A percentile compares a stretch with the other conserved stretches of the same genome.
Conservation (phyloP, 2,113 vertebrate species). For the Neopipo cinnamomea region DNA sequence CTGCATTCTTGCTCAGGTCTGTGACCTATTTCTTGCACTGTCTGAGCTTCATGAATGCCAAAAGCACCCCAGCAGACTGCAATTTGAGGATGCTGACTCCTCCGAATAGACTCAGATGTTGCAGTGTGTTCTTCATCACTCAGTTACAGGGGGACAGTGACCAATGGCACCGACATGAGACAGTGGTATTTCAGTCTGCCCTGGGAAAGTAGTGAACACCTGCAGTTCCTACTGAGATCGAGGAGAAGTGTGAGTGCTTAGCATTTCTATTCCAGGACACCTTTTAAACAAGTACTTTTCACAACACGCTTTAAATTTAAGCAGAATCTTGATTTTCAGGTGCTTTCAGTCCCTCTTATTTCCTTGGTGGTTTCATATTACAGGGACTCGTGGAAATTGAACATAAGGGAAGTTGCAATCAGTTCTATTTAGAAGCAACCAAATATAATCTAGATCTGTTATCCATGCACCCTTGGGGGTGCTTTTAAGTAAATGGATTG, state of each 20-base stretch:
- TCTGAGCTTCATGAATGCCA: background rate
- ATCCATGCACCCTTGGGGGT: background rate
- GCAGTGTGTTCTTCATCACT: background rate
- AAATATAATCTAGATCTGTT: background rate
- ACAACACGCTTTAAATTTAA: background rate
- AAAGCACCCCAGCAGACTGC: background rate
- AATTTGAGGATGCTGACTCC: background rate
- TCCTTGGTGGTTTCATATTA: conserved; percentile 7
- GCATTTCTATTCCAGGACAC: background rate
- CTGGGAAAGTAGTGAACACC: background rate
- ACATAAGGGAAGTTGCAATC: background rate
- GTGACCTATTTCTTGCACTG: background rate
- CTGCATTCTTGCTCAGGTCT: background rate
- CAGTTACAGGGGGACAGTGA: background rate
- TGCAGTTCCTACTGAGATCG: background rate
- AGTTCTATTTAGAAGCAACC: conserved; percentile 11
- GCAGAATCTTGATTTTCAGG: background rate
- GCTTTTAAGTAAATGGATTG: conserved; percentile 11
- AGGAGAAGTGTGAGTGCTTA: background rate
- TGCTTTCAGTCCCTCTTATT: background rate
- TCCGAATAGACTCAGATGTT: background rate
- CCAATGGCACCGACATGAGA: background rate
- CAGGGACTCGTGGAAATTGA: background rate
- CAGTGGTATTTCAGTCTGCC: background rate
- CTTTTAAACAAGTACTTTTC: background rate